Conservation (phyloP, 2,797 vertebrate species). For the Eidolon dupreanum region DNA sequence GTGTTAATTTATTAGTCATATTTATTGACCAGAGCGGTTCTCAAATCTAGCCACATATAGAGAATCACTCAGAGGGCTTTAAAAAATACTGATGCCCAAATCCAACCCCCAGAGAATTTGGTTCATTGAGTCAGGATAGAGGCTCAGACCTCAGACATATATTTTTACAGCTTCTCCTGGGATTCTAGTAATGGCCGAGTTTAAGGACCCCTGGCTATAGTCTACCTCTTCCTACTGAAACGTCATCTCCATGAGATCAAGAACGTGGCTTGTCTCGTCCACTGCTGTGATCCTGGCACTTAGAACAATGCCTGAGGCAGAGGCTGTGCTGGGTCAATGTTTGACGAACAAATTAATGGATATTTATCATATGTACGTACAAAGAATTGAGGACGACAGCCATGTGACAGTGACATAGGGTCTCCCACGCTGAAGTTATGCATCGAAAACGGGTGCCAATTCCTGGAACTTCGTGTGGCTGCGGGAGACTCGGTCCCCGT, state of each 20-base stretch:
- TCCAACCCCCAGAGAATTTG: neutral
- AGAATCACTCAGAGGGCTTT: neutral
- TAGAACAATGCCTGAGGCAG: neutral
- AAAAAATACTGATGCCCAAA: neutral
- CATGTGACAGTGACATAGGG: slow-evolving; percentile 76
- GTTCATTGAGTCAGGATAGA: neutral
- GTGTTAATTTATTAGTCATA: neutral
- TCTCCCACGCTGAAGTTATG: slow-evolving; percentile 77
- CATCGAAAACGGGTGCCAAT: slow-evolving; percentile 79
- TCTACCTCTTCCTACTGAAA: neutral
- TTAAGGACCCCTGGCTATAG: neutral
- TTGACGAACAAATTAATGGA: neutral
- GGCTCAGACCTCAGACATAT: accelerated
- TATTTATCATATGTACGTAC: neutral
- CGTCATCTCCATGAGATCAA: accelerated
- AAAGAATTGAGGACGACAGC: slow-evolving; percentile 66
- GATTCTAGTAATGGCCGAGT: neutral
- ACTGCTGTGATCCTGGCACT: neutral
- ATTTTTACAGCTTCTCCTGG: neutral
- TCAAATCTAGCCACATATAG: neutral
- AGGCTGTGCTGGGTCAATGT: neutral
- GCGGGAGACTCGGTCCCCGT: slow-evolving; percentile 74
- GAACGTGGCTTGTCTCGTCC: accelerated
- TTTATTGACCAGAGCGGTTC: neutral
- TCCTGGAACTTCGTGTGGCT: slow-evolving; percentile 68